Evolutionary conservation across 2,113 vertebrate species (phyloP), one percentile per base, ranked within the genome.

Genomic region (Tichodroma muraria): DNA sequence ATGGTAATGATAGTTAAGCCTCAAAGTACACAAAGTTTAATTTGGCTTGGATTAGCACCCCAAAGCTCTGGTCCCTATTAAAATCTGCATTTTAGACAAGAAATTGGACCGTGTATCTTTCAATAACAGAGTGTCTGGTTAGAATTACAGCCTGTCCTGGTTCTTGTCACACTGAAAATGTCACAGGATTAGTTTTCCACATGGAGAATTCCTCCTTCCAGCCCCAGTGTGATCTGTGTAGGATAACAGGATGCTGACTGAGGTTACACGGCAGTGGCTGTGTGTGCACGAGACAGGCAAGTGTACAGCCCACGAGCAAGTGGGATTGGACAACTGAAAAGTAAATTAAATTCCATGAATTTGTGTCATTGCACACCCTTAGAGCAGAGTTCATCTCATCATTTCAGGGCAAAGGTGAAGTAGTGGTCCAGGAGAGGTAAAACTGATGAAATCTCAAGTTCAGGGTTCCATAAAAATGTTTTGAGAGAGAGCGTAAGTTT

Each of bases 141-240:
- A 93, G 59, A 94, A 95, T 95, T 94, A 80, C 50, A 66, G 54
- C 60, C 42, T 40, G 68, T 66, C 87, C 94, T 95, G 94, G 35
- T 94, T 94, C 76, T 91, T 92, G 85, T 97, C 95, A 97, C 68
- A 60, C 22, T 80, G 71, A 78, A 95, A 97, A 95, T 95, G 85
- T 88, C 91, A 95, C 66, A 82, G 59, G 42, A 70, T 95, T 85
- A 85, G 42, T 47, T 93, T 91, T 88, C 71, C 1, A 1, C 49
- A 31, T 60, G 14, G 19, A 85, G 68, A 91, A 70, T 85, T 83
- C 47, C 35, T 88, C 47, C 47, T 80, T 95, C 33, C 52, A 82
- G 24, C 25, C 75, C 71, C 87, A 89, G 11, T 38, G 24, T 85
- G 91, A 91, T 93, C 63, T 73, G 37, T 88, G 56, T n/a, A 59